These are phyloP conservation scores for Neodiprion lecontei DNA, from an alignment of 1,140 invertebrate species.

Conservation along the genomic window DNA sequence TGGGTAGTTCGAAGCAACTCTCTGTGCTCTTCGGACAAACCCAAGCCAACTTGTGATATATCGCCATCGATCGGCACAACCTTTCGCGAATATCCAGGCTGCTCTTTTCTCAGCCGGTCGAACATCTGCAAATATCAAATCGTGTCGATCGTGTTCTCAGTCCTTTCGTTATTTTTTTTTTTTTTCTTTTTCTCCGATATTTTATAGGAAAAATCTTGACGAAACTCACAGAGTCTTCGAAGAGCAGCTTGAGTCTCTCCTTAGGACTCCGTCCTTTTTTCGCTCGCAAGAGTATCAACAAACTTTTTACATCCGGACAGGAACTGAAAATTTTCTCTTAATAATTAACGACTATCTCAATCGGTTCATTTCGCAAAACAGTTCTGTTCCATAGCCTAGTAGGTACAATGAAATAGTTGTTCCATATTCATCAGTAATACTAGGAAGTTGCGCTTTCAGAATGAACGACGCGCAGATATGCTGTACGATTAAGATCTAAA, in stretches of 20 bases:
- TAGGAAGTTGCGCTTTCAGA: no score
- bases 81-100: conserved; percentile 60
- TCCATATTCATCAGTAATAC: no score
- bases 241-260: conserved; percentile 66
- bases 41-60: conserved; percentile 63
- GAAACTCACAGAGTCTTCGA: conserved; percentile 62
- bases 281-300: conserved; percentile 74
- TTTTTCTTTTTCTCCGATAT: no score
- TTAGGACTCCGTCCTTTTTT: conserved; percentile 72
- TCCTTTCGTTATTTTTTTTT: no score
- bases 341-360: no score
- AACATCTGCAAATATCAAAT: conserved; percentile 55
- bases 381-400: no score
- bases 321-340: conserved; percentile 57
- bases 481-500: no score
- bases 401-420: no score
- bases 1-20: conserved; percentile 59
- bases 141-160: no score
- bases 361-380: no score
- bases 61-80: conserved; percentile 71
- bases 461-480: no score
- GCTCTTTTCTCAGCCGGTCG: conserved; percentile 54
- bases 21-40: conserved; percentile 63
- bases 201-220: no score
- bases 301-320: conserved; percentile 70